These are phyloP conservation scores for Austrolebias charrua DNA, from an alignment of 2,797 vertebrate genomes.

Conservation along the genomic window DNA sequence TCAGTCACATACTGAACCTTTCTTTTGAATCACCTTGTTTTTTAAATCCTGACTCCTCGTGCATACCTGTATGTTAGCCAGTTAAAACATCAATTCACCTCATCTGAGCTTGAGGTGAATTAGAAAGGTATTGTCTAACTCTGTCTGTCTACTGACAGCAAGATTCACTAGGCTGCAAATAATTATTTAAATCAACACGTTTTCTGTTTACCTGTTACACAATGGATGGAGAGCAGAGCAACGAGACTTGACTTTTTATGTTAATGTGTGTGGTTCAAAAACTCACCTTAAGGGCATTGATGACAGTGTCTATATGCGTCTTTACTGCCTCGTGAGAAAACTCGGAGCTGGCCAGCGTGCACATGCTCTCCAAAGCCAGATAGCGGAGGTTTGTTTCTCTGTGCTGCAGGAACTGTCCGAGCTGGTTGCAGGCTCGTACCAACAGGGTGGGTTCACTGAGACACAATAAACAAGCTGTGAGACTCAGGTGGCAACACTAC, in stretches of 20 bases:
- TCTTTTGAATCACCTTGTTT: too few species aligned
- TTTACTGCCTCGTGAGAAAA: conserved; percentile 92
- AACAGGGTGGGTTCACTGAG: conserved; percentile 87
- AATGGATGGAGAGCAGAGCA: neutral
- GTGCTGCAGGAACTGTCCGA: conserved; percentile 92
- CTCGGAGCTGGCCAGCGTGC: conserved; percentile 90
- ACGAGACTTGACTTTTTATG: too few species aligned
- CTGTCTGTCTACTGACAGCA: too few species aligned
- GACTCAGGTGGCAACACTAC: neutral
- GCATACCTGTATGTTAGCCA: too few species aligned
- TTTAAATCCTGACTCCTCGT: too few species aligned
- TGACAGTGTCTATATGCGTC: conserved; percentile 90
- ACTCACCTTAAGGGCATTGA: conserved; percentile 87
- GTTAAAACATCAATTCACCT: too few species aligned
- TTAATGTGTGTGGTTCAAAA: neutral
- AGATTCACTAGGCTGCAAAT: too few species aligned
- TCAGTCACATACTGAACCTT: too few species aligned
- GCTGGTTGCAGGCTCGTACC: conserved; percentile 90
- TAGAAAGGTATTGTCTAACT: too few species aligned
- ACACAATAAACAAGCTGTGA: neutral
- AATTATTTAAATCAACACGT: too few species aligned
- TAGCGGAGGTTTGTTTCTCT: conserved; percentile 91
- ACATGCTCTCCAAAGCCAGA: conserved; percentile 91
- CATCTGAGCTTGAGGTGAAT: too few species aligned
- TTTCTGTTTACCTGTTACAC: too few species aligned